Evolutionary conservation across 2,797 vertebrate genomes (phyloP), one percentile per base, ranked within the genome.

Genomic region (Spondyliosoma cantharus): DNA sequence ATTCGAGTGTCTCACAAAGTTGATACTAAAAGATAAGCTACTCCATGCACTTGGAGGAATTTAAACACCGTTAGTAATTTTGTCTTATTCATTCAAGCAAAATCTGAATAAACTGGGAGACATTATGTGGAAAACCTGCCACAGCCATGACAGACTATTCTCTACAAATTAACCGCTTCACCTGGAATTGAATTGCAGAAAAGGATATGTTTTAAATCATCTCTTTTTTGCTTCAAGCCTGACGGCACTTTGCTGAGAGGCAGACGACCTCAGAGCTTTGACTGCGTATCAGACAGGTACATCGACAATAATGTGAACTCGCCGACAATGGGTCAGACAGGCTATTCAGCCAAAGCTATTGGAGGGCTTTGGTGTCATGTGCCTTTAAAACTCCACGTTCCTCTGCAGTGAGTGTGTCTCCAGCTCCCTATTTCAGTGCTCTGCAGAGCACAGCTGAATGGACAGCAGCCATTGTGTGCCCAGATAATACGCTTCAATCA

Each of bases 401-500:
- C 80, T 89, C 86, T 74, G 88, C 90, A 85, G 85, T n/a, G 74
- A 86, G 76, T 76, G 69, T 82, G 72, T 88, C 58, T 56, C 80
- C 78, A 71, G 87, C 83, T 84, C 50, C 83, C 77, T 79, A 75
- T 91, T 88, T 82, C 88, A 85, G 72, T 53, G 68, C 78, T 83
- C 82, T 86, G 86, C 86, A 79, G 75, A 80, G 85, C 86, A 77
- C 76, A 87, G 82, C 82, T 87, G 90, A 92, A 92, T 91, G 87
- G 93, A 93, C 92, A 91, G 92, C 83, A 74, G 87, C 89, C 88
- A 93, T 94, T 94, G 91, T 94, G 91, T 86, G 82, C 77, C 68
- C 82, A 88, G 87, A 94, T 94, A 94, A 94, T 92, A 87, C 89
- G 88, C 87, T 90, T 94, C 93, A 94, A 91, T 93, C 93, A 95